Conservation (phyloP, 2,888 invertebrate genomes). For the Cotesia congregata region DNA sequence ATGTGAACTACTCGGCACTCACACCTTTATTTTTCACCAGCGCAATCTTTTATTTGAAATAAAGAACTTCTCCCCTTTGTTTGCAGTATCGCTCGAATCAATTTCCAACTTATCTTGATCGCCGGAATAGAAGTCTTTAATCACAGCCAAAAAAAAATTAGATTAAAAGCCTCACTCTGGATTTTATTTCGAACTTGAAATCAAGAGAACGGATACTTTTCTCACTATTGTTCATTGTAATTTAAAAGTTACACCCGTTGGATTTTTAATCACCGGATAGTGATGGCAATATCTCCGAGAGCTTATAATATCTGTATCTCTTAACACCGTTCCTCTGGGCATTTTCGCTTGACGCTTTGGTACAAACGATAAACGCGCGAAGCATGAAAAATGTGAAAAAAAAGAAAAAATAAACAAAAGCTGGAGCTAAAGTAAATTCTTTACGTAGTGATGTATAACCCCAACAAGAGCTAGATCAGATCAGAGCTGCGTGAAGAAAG, state of each 20-base stretch:
- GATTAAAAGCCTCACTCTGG: neutral
- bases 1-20: constrained; percentile 28
- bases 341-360: constrained; percentile 33
- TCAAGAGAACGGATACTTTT: neutral
- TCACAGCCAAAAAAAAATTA: constrained; percentile 6
- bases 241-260: constrained; percentile 30
- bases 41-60: constrained; percentile 11
- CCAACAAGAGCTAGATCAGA: constrained; percentile 51
- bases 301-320: constrained; percentile 7
- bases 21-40: constrained; percentile 1
- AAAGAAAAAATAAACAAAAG: constrained; percentile 26
- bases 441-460: constrained; percentile 34
- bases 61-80: neutral
- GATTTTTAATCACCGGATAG: constrained; percentile 37
- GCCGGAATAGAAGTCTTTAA: neutral
- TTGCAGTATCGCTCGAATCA: neutral
- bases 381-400: constrained; percentile 44
- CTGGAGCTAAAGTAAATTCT: constrained; percentile 33
- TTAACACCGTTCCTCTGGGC: neutral
- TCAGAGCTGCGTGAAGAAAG: constrained; percentile 48
- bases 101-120: neutral
- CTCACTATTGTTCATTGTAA: constrained; percentile 23
- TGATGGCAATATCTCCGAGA: constrained; percentile 25
- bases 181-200: neutral
- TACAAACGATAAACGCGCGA: constrained; percentile 48